Base-by-base conservation (phyloP, 2,888 invertebrate genomes). In the Sarcophaga caerulescens region DNA sequence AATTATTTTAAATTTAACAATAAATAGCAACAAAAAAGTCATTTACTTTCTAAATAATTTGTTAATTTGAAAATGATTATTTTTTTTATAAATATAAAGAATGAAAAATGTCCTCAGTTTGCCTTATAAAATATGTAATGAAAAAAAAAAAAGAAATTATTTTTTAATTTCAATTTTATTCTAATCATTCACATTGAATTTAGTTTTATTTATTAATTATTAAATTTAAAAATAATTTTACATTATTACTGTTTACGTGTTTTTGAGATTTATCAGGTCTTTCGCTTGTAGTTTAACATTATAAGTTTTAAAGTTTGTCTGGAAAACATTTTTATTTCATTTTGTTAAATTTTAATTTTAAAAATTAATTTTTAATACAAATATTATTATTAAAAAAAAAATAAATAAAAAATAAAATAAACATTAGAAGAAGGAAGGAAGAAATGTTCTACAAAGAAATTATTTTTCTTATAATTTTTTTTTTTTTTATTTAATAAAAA, bases 261-360 rank as follows among this genome's bases (percentile, higher is more conserved):
- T 80, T 80, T 71, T 59, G 35, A 75, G 70, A 79, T 47, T 84
- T 84, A n/a, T 84, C 74, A 74, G 79, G 70, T 84, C 75, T 79
- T 79, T 75, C 12, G 25, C 65, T 71, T 65, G 59, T 25, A 57
- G 21, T 75, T 74, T 60, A 1, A 65, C 57, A n/a, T 75, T 35
- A 8, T 35, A 35, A 35, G 35, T 35, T 35, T 35, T 35, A 35
- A 35, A 35, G 0, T 35, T 75, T 65, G 19, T 21, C 44, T 81
- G 66, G 23, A 60, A 73, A 73, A 73, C 62, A 81, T 69, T 44
- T 63, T 71, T 76, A 79, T 44, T 66, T 75, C 74, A 75, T 65
- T 80, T 84, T 84, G 79, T 85, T 82, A 76, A 57, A 57, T 57
- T 63, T 77, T 85, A 83, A 85, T 70, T 69, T 78, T 76, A 85